A percentile compares a stretch with the other conserved stretches of the same genome.
Conservation (phyloP, 1,140 invertebrate species). For the Caenorhabditis elegans region DNA sequence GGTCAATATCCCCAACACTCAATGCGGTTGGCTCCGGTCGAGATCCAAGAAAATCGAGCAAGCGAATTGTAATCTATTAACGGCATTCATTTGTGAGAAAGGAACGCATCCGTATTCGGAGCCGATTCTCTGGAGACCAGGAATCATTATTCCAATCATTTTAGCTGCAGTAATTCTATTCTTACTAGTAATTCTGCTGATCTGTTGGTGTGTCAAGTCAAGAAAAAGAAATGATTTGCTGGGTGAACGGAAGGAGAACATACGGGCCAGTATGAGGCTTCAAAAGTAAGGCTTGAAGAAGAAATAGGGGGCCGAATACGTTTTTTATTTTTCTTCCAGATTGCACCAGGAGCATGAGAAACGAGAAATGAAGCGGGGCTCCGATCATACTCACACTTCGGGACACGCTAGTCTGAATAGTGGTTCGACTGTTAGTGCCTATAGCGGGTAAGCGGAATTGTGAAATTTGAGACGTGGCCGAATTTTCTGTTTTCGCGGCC, state of each 20-base stretch:
- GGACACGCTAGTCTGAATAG: background rate
- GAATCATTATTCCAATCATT: constrained; percentile 2
- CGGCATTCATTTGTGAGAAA: constrained; percentile 65
- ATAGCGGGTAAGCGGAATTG: background rate
- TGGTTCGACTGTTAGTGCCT: background rate
- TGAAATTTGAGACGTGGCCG: too few relatives aligned
- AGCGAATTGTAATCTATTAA: constrained; percentile 61
- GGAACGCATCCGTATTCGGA: constrained; percentile 59
- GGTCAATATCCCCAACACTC: constrained; percentile 61
- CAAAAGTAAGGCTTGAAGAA: constrained; percentile 34
- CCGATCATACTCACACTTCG: constrained; percentile 18
- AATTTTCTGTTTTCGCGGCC: too few relatives aligned
- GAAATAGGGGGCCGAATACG: background rate
- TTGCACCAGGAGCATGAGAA: background rate
- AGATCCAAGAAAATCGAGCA: constrained; percentile 53
- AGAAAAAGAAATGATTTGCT: constrained; percentile 47
- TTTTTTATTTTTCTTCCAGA: background rate
- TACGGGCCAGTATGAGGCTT: constrained; percentile 38
- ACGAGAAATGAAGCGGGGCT: background rate
- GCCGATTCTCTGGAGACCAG: constrained; percentile 53
- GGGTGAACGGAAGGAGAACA: constrained; percentile 27
- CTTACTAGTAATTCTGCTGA: constrained; percentile 47
- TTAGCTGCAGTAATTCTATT: constrained; percentile 47
- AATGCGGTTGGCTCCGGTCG: constrained; percentile 60
- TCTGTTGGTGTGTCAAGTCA: constrained; percentile 58